Percentiles rank a stretch among this genome's conserved stretches.
Evolutionary conservation across 2,113 vertebrate species (phyloP).

Genomic region (Montifringilla adamsi): DNA sequence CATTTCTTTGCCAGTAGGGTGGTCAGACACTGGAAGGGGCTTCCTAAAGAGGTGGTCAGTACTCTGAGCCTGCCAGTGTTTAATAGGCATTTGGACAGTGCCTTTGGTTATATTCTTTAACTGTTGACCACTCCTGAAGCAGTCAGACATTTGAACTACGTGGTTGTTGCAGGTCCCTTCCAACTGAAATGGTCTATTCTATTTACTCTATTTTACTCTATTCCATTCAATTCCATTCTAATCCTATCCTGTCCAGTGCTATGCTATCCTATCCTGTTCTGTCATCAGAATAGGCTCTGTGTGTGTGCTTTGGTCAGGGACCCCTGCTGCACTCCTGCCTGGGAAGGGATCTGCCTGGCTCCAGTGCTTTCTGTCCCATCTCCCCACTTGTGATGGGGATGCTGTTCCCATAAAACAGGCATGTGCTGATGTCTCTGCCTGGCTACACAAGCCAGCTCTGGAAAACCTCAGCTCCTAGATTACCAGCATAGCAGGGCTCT

Average conservation of each 20-base stretch:
- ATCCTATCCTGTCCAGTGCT: not conserved
- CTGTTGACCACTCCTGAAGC: not conserved
- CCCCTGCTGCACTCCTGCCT: not conserved
- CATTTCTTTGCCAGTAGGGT: not conserved
- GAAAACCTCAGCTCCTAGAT: constrained; percentile 52
- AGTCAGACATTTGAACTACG: not conserved
- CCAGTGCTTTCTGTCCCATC: not conserved
- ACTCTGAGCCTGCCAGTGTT: not conserved
- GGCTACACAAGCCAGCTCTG: constrained; percentile 6
- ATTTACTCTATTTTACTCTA: not conserved
- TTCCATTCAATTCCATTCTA: not conserved
- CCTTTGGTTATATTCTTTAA: not conserved
- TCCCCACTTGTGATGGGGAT: not conserved
- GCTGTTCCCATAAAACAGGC: constrained; percentile 33
- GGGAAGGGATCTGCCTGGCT: not conserved
- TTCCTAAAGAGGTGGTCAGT: not conserved
- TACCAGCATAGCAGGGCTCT: constrained; percentile 40
- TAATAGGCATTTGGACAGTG: not conserved
- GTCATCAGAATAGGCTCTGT: not conserved
- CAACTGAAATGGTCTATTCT: not conserved
- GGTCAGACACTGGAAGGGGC: not conserved
- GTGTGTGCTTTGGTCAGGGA: not conserved
- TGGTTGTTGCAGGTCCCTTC: not conserved
- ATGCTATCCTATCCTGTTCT: not conserved
- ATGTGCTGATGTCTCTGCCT: constrained; percentile 12